These are phyloP conservation scores for Scomber japonicus DNA, from an alignment of 2,113 vertebrate species.

Conservation along the genomic window DNA sequence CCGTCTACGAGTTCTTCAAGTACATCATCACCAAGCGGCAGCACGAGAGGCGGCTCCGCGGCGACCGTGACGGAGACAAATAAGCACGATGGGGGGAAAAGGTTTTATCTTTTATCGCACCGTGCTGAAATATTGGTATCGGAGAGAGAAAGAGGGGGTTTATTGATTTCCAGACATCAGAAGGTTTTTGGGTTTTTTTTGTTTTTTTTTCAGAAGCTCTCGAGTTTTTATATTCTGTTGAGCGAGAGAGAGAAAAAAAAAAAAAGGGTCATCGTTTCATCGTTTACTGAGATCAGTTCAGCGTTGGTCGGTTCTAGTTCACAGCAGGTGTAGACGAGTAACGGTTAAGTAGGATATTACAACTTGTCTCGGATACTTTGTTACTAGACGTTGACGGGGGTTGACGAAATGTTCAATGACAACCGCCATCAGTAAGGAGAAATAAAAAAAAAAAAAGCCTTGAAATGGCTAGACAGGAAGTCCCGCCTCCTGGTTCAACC, in stretches of 20 bases:
- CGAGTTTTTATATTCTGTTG: slow-evolving; percentile 14
- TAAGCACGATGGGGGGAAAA: no score
- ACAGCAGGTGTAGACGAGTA: not conserved
- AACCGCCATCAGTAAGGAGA: no score
- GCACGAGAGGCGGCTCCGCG: slow-evolving; percentile 84
- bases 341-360: not conserved
- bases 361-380: not conserved
- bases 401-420: no score
- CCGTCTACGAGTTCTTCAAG: slow-evolving; percentile 99
- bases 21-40: slow-evolving; percentile 94
- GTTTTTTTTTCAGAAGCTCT: not conserved
- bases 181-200: no score
- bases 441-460: not conserved
- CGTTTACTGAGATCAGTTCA: slow-evolving; percentile 28
- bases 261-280: not conserved
- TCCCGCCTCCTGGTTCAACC: no score
- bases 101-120: no score
- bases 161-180: slow-evolving; percentile 8
- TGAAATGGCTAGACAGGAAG: no score
- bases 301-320: not conserved
- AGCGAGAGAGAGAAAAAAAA: no score
- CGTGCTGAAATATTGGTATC: not conserved
- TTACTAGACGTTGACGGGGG: not conserved
- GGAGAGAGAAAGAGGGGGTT: no score
- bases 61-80: slow-evolving; percentile 66